phyloP scores from a whole-genome alignment of 2,113 vertebrate species.

The Etheostoma cragini region DNA sequence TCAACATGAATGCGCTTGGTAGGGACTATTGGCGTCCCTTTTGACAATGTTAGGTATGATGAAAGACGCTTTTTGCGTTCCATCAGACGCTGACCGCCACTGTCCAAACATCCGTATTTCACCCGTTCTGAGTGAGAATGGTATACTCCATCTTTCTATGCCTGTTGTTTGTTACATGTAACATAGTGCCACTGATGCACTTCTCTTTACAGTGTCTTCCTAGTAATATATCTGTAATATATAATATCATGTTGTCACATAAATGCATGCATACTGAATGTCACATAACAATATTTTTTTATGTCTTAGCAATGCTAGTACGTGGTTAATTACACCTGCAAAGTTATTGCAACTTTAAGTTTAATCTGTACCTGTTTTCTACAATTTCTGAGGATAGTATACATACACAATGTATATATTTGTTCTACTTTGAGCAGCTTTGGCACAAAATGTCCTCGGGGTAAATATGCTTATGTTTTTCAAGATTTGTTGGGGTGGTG shows the following conservation, averaged over 20 bases:
- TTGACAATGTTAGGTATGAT: too few relatives aligned
- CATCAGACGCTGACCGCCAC: too few relatives aligned
- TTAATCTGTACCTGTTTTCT: not conserved
- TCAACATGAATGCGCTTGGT: too few relatives aligned
- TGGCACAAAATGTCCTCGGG: not conserved
- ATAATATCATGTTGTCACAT: not conserved
- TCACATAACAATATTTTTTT: not conserved
- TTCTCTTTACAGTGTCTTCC: not conserved
- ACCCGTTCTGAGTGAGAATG: too few relatives aligned
- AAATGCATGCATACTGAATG: not conserved
- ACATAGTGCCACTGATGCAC: not conserved
- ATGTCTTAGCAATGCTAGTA: not conserved
- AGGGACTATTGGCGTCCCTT: too few relatives aligned
- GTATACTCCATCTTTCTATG: not conserved
- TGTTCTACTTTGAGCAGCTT: not conserved
- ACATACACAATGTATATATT: not conserved
- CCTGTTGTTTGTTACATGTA: not conserved
- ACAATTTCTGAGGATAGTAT: too few relatives aligned
- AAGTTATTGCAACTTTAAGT: not conserved
- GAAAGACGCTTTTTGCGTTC: too few relatives aligned
- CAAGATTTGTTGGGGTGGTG: too few relatives aligned
- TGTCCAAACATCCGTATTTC: too few relatives aligned
- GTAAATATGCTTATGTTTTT: not conserved
- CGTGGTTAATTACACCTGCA: not conserved
- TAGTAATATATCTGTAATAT: too few relatives aligned